Base-by-base conservation (phyloP, 2,797 vertebrate genomes). In the Champsocephalus gunnari region DNA sequence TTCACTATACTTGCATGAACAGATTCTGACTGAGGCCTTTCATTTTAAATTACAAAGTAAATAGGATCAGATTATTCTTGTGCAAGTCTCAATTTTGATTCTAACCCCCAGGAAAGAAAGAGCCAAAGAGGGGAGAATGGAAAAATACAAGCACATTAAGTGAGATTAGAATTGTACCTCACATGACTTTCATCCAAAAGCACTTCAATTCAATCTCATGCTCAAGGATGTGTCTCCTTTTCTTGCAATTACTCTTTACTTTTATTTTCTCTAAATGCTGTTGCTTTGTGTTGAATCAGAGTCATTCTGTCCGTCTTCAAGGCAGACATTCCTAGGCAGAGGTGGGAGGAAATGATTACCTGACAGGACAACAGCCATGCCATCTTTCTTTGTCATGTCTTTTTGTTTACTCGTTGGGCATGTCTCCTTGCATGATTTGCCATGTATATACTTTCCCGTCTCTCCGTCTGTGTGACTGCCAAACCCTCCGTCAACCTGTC, bases 151-250 rank as follows among this genome's bases (percentile, higher is more conserved):
- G 85, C 79, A 83, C 78, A 89, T 91, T 88, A 90, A 83, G 43
- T 66, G 79, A 88, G 82, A 92, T 92, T 88, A 86, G 77, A 90
- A 77, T 90, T 89, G 88, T 76, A 83, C 82, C 87, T 87, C 74
- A 85, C 77, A 76, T 70, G 77, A 92, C 77, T 87, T 75, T 72
- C 75, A 89, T 77, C 77, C 64, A 69, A 88, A 89, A 88, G 45
- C 45, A 3, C 73, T 91, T 86, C 81, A 84, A 89, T 90, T 86
- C 79, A 65, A 84, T 79, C 64, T 73, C 53, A 82, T 14, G 85
- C 81, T 72, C 64, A 70, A 83, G 50, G 87, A 86, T 47, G 73
- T 73, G 69, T 34, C 10, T 3, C 19, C 34, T 68, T 54, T 44
- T 50, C 43, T 80, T 11, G 55, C 75, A 85, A 89, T 90, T 79